Evolutionary conservation across 2,113 vertebrate species (phyloP).

Genomic region (Phocoena phocoena): DNA sequence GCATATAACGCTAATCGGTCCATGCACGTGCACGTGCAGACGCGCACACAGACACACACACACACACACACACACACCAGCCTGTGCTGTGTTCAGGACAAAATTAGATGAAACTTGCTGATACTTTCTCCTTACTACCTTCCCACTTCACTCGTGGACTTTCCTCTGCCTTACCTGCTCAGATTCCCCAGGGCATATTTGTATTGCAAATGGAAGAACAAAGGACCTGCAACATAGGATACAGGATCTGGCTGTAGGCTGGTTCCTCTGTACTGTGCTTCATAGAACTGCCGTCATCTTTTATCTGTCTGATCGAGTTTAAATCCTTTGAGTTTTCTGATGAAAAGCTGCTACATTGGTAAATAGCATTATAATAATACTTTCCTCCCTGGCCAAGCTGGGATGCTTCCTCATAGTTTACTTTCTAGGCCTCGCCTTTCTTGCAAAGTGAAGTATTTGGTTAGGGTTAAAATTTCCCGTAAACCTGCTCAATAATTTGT

Average conservation of each 20-base stretch:
- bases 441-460: constrained; percentile 55
- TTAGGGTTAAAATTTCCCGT: constrained; percentile 67
- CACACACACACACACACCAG: neutral
- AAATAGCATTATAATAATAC: constrained; percentile 13
- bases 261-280: neutral
- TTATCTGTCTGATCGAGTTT: neutral
- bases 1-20: neutral
- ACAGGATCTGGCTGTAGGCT: neutral
- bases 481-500: constrained; percentile 71
- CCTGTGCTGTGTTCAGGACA: neutral
- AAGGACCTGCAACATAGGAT: neutral
- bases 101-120: neutral
- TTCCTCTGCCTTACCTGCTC: neutral
- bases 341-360: neutral
- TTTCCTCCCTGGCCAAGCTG: neutral
- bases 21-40: rapidly evolving
- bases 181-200: neutral
- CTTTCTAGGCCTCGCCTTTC: constrained; percentile 33
- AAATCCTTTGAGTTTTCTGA: constrained; percentile 38
- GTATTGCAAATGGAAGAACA: constrained; percentile 42
- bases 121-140: neutral
- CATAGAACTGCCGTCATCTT: neutral
- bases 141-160: neutral
- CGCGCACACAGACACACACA: too few species aligned
- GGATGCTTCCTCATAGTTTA: constrained; percentile 41